Base-by-base conservation (phyloP, 2,888 invertebrate species). In the Coelopa pilipes region DNA sequence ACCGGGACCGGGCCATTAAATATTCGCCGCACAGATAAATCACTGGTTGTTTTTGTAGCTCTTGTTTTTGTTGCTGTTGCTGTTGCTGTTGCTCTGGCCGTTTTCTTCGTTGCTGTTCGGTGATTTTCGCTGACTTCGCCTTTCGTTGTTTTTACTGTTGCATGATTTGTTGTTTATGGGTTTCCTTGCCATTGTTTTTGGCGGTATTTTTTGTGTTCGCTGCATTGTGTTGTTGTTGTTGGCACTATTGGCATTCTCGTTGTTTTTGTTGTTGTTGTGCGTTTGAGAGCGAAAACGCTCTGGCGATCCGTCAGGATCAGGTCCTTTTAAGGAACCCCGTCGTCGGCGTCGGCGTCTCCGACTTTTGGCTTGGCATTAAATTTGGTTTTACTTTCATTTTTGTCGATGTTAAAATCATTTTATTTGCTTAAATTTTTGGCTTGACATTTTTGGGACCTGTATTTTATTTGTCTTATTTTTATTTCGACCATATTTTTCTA, bases 21-120 rank as follows among this genome's bases (percentile, higher is more conserved):
- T 84, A 81, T 84, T 81, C 82, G 81, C 83, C 82, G 79, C 80
- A 80, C 82, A 82, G 81, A 84, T 84, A 84, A 84, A 84, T 85
- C 84, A 85, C 83, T 85, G 13, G 19, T 65, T 45, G 65, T 47
- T 65, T 65, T 65, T 65, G 45, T 65, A 45, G n/a, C 24, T 34
- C 3, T 66, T 50, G 34, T 66, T 50, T 19, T 50, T 65, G 65
- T 65, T 17, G 65, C 17, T 47, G 49, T 65, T 65, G 24, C 13
- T 21, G 62, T 63, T 63, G 45, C 24, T 21, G 66, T 12, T 34
- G 15, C 46, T 65, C 13, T 2, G 45, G 65, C 47, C 46, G 19
- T 63, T 63, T 45, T 45, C 34, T 34, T 34, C 13, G 15, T 34
- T 62, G 17, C 21, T 47, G 17, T 47, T 49, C 19, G 12, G 46